Base-by-base conservation (phyloP, 2,113 vertebrate species). In the Ammodytes dubius region DNA sequence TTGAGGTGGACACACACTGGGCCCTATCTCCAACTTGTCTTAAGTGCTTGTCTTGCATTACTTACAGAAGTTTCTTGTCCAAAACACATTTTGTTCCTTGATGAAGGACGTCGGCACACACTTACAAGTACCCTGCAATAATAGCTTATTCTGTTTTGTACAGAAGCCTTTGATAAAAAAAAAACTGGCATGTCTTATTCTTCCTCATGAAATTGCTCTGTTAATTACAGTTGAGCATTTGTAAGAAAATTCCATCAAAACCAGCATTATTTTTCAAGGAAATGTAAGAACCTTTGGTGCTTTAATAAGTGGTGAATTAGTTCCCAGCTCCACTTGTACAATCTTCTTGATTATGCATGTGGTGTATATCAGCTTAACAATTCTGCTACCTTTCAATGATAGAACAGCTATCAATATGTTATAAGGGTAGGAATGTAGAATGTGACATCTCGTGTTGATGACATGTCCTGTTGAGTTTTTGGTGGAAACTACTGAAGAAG, bases 51-150 rank as follows among this genome's bases (percentile, higher is more conserved):
- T 80, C 39, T 85, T 47, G 49, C 46, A 27, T 70, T 57, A 58
- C 60, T 54, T 66, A 39, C 12, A 63, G 35, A 65, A 70, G 69
- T 80, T 39, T 87, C 69, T 66, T 81, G 76, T 83, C 57, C 12
- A 59, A 27, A 27, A 83, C 59, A 79, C 56, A 77, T 63, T 78
- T 60, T 71, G 15, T 64, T 77, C 27, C 63, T 77, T 77, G 77
- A 61, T 77, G n/a, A 50, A 68, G 64, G 43, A 75, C 1, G 39
- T 0, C 43, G 19, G 65, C 42, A 46, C 45, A 47, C 46, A 59
- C 66, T 27, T 4, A 59, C 65, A 79, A 66, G 61, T 83, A 46
- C 85, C 6, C 45, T 54, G 19, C 11, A 12, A 52, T 73, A 71
- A 78, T 65, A 8, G 3, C 10, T 68, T 45, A 73, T 74, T 75